Base-by-base conservation (phyloP, 2,888 invertebrate species). In the Mesorhabditis sp. region DNA sequence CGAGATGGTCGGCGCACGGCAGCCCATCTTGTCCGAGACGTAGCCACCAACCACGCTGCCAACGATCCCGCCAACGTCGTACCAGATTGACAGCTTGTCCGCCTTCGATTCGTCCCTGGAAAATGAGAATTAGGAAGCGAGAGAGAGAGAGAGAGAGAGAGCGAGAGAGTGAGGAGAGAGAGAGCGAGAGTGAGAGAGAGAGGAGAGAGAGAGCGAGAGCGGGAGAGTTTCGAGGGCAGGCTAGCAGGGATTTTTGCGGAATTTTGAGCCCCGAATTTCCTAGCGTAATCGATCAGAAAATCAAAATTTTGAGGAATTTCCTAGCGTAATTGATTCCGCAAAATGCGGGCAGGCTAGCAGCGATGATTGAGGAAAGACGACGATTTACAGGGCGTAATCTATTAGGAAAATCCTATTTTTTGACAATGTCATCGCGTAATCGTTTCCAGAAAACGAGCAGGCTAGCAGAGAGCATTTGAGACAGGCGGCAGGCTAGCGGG, bases 1-100 rank as follows among this genome's bases (percentile, higher is more conserved):
- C 10, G 79, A 77, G 66, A 85, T 82, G 64, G 83, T 71, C 4
- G 83, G 83, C 50, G 80, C 76, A 4, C 85, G 76, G 68, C 82
- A 80, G 42, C 83, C 82, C 74, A 84, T 77, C 61, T 77, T 74
- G 70, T 84, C 84, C 79, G 80, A 81, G 65, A 82, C 74, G 45
- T 83, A 76, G 45, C 86, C 85, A 42, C 84, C 85, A 6, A 80
- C 68, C 6, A 85, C 77, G 70, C 83, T 82, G 69, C 87, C 88
- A 67, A 88, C 79, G 71, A 89, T 88, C 15, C 88, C 88, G 42
- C 88, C 88, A 62, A 88, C 83, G 81, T 88, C 88, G 80, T 88
- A 89, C 87, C 87, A 88, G 66, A 87, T 86, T 10, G 88, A 87
- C 67, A 88, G 81, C 67, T 86, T 79, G 78, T 88, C 88, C 7